phyloP scores from a whole-genome alignment of 2,113 vertebrate species.

The Cryptoleucopteryx plumbea region DNA sequence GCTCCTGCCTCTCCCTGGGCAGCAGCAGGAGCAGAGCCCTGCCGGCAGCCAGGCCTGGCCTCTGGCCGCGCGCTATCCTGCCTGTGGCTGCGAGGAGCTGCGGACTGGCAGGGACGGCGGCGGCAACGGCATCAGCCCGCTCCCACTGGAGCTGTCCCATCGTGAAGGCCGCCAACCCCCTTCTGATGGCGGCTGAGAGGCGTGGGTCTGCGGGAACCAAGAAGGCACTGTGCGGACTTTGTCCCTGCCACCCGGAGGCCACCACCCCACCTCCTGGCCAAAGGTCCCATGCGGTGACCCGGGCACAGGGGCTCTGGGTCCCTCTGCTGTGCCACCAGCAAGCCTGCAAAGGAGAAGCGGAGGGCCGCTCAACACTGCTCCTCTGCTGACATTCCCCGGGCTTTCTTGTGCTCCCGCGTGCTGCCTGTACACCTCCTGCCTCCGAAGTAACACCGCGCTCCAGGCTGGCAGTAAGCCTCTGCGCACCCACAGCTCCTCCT shows the following conservation, averaged over 20 bases:
- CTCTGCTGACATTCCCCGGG: background rate
- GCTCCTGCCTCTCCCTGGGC: background rate
- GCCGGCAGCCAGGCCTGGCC: too few species aligned
- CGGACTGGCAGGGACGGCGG: background rate
- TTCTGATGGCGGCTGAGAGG: background rate
- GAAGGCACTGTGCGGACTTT: background rate
- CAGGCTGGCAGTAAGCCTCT: background rate
- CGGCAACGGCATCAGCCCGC: rapidly evolving
- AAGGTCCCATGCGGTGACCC: background rate
- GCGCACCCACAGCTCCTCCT: background rate
- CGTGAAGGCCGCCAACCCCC: rapidly evolving
- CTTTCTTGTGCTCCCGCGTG: background rate
- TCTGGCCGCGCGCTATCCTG: background rate
- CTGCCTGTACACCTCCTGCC: background rate
- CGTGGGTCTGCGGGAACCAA: background rate
- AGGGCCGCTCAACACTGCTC: too few species aligned
- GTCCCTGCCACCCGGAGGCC: too few species aligned
- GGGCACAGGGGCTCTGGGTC: background rate
- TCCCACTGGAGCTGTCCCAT: rapidly evolving
- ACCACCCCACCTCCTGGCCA: background rate
- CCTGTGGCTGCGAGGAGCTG: background rate
- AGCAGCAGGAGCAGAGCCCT: background rate
- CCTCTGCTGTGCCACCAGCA: background rate
- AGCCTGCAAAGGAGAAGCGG: background rate
- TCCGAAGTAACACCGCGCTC: background rate